These are phyloP conservation scores for Cliona cf. orientalis DNA, from an alignment of 37 sponge, comb jelly and placozoan genomes.

Conservation along the genomic window DNA sequence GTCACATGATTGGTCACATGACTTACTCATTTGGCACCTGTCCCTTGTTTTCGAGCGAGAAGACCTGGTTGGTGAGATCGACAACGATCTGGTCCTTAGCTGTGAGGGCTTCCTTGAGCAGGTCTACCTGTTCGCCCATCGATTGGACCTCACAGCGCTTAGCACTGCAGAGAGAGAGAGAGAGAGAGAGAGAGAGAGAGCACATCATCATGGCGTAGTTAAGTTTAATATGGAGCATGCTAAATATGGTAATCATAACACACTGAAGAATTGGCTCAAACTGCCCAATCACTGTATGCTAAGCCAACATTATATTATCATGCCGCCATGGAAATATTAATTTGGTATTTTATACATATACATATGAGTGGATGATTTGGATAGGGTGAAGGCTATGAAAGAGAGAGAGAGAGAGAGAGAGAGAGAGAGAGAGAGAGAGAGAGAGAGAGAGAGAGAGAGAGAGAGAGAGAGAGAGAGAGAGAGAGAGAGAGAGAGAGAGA, in stretches of 20 bases:
- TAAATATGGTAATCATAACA: background rate
- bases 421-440: conserved; percentile 55
- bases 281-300: conserved; percentile 28
- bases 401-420: conserved; percentile 26
- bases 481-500: conserved; percentile 55
- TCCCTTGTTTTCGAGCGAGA: conserved; percentile 56
- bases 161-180: background rate
- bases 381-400: background rate
- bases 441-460: conserved; percentile 37
- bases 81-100: conserved; percentile 82
- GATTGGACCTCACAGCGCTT: background rate
- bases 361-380: conserved; percentile 21
- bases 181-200: background rate
- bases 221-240: too few relatives aligned
- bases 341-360: background rate
- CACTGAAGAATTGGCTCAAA: background rate
- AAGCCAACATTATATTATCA: background rate
- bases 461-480: conserved; percentile 52
- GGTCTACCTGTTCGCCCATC: conserved; percentile 51
- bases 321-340: background rate
- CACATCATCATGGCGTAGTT: too few relatives aligned
- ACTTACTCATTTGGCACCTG: conserved; percentile 59
- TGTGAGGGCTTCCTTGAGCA: conserved; percentile 71
- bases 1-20: background rate
- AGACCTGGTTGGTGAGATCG: conserved; percentile 73